Conservation (phyloP, 2,113 vertebrate genomes). For the Tyto alba region DNA sequence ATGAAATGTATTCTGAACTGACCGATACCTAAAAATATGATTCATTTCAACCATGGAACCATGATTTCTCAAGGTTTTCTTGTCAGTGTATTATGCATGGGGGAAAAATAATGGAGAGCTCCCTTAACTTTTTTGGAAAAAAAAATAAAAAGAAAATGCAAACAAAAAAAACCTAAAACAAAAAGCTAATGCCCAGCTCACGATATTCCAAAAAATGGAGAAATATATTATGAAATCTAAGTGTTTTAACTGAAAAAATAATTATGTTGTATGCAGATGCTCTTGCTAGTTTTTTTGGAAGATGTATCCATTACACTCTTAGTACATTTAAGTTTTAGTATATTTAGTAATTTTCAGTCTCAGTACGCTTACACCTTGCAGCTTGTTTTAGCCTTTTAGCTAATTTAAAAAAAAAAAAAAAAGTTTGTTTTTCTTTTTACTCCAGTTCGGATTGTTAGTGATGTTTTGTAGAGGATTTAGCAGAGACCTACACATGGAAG, state of each 20-base stretch:
- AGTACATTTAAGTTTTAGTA: not conserved
- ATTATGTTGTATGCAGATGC: not conserved
- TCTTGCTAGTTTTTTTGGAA: not conserved
- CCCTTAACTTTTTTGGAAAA: not conserved
- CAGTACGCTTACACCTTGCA: not conserved
- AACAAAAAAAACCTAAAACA: too few relatives aligned
- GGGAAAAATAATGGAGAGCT: not conserved
- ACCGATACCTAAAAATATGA: not conserved
- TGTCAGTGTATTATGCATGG: not conserved
- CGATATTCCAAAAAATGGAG: not conserved
- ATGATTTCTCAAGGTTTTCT: not conserved
- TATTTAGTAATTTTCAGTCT: not conserved
- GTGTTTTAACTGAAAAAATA: not conserved
- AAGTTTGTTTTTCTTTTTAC: not conserved
- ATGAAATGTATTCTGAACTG: not conserved
- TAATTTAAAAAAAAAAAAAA: not conserved
- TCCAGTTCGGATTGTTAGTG: not conserved
- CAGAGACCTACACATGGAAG: not conserved
- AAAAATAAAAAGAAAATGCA: too few relatives aligned
- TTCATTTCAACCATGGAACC: not conserved
- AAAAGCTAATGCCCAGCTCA: not conserved
- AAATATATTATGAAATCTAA: not conserved
- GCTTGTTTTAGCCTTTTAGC: not conserved
- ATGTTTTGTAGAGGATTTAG: not conserved
- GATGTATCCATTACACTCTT: not conserved